Conservation (phyloP, 1,140 invertebrate species). For the Drosophila leontia region DNA sequence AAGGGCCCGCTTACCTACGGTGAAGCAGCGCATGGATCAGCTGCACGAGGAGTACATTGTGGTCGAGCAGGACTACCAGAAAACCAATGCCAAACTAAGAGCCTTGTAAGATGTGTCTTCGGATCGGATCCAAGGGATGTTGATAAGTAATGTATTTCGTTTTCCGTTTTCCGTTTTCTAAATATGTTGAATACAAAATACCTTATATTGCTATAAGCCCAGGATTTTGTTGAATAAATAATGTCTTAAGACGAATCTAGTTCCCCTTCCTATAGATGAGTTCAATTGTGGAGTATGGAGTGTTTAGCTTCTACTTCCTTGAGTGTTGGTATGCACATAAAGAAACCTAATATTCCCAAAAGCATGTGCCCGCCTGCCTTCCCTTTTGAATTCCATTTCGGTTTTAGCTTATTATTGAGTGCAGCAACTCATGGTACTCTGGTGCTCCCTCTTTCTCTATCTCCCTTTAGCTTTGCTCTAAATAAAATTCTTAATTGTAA, state of each 20-base stretch:
- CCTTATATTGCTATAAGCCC: slow-evolving; percentile 78
- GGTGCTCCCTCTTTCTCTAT: too few species aligned
- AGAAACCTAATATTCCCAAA: not conserved
- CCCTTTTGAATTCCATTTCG: not conserved
- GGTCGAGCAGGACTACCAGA: slow-evolving; percentile 75
- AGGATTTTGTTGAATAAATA: slow-evolving; percentile 73
- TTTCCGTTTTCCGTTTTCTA: slow-evolving; percentile 66
- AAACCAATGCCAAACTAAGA: slow-evolving; percentile 73
- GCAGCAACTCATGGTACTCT: not conserved
- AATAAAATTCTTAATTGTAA: slow-evolving; percentile 25
- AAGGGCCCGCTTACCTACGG: slow-evolving; percentile 67
- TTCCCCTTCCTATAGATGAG: not conserved
- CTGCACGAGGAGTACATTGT: slow-evolving; percentile 74
- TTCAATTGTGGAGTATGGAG: not conserved
- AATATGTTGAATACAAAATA: slow-evolving; percentile 82
- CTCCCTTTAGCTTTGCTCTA: not conserved
- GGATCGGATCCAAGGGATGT: slow-evolving; percentile 45
- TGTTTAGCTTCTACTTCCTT: not conserved
- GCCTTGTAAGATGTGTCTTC: slow-evolving; percentile 23
- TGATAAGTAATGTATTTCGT: slow-evolving; percentile 79
- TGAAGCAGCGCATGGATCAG: too few species aligned
- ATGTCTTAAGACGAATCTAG: too few species aligned
- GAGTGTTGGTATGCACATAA: not conserved
- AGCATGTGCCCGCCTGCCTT: not conserved
- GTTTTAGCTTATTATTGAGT: slow-evolving; percentile 2